These are phyloP conservation scores for Pseudopodoces humilis DNA, from an alignment of 2,113 vertebrate species.

Conservation along the genomic window DNA sequence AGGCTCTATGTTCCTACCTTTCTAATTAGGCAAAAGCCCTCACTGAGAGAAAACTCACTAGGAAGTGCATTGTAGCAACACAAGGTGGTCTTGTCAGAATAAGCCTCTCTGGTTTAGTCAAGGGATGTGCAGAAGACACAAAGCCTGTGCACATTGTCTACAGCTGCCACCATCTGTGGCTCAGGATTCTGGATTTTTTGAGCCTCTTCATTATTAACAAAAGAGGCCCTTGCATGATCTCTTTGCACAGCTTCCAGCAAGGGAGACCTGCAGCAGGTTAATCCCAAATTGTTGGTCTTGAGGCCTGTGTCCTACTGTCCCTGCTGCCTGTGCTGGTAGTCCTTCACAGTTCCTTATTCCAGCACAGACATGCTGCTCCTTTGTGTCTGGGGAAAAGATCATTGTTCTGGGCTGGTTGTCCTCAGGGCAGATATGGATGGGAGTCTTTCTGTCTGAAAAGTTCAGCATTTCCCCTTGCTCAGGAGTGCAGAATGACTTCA, in stretches of 20 bases:
- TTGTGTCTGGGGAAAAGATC: background rate
- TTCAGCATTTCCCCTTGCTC: background rate
- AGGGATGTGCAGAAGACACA: background rate
- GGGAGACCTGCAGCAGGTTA: background rate
- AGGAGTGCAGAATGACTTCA: background rate
- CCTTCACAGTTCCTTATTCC: background rate
- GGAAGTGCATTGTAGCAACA: background rate
- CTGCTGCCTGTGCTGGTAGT: background rate
- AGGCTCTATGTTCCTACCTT: background rate
- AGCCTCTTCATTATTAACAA: background rate
- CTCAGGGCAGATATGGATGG: background rate
- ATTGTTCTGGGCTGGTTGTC: background rate
- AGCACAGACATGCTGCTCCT: background rate
- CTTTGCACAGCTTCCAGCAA: background rate
- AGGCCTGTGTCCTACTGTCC: background rate
- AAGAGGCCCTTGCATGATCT: background rate
- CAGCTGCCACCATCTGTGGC: background rate
- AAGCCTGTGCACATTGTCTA: background rate
- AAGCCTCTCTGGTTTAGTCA: background rate
- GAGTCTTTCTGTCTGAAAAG: background rate
- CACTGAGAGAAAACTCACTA: background rate
- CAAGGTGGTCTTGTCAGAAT: background rate
- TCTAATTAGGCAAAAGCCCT: background rate
- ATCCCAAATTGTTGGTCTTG: background rate
- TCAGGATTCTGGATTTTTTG: background rate